Evolutionary conservation across 2,113 vertebrate genomes (phyloP).

Genomic region (Strix uralensis): DNA sequence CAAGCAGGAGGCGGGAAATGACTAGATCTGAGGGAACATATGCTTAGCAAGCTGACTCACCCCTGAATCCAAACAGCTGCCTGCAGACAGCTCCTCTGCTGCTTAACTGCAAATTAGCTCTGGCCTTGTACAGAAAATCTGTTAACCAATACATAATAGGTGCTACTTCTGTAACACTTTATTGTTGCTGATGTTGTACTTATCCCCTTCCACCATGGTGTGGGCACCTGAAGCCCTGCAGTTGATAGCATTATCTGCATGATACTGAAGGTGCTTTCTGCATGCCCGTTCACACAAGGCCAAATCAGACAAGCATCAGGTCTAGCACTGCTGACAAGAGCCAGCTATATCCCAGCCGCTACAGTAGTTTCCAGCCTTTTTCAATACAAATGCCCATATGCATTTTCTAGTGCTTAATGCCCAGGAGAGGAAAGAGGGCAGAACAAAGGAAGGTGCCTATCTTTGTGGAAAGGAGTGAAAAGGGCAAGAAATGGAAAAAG

Average conservation of each 20-base stretch:
- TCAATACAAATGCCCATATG: background rate
- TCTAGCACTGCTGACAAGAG: background rate
- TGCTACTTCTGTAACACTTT: background rate
- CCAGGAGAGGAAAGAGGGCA: background rate
- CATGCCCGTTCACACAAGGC: background rate
- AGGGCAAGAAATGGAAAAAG: background rate
- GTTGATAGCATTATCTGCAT: background rate
- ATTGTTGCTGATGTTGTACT: background rate
- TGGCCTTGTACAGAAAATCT: background rate
- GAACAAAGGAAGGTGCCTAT: background rate
- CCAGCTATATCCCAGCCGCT: background rate
- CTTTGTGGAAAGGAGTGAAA: background rate
- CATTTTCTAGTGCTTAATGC: background rate
- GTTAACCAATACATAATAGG: background rate
- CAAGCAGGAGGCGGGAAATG: background rate
- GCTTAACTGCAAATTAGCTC: background rate
- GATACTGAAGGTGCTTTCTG: background rate
- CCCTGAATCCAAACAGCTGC: constrained; percentile 1
- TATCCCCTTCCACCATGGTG: background rate
- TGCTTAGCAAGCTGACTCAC: background rate
- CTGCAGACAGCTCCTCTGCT: background rate
- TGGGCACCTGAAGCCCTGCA: background rate
- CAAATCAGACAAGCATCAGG: background rate
- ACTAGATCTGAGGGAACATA: background rate
- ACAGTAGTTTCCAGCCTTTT: background rate